phyloP scores from a whole-genome alignment of 2,797 vertebrate genomes.

The Rhabdomys pumilio region DNA sequence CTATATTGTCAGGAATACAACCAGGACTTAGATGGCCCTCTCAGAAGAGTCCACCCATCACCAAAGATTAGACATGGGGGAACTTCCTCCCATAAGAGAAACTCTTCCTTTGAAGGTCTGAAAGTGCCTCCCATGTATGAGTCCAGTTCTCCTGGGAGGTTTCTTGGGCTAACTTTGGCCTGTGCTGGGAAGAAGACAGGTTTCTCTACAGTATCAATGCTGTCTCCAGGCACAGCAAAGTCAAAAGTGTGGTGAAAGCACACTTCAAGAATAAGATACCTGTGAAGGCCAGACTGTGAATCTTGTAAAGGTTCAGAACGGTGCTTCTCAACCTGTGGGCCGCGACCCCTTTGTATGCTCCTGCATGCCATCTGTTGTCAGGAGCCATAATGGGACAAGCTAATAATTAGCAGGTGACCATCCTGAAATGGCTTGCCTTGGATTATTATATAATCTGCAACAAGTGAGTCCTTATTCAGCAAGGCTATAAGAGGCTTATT shows the following conservation, averaged over 20 bases:
- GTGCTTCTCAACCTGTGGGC: background rate
- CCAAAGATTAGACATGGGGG: background rate
- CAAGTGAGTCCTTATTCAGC: no score
- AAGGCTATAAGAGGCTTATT: no score
- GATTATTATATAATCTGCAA: no score
- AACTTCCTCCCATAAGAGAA: background rate
- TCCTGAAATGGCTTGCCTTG: no score
- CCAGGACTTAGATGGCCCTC: background rate
- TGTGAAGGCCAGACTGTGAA: background rate
- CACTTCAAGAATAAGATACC: background rate
- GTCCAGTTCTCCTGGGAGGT: background rate
- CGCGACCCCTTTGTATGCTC: background rate
- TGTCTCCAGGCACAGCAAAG: background rate
- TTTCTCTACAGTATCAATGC: background rate
- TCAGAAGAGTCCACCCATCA: background rate
- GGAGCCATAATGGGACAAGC: no score
- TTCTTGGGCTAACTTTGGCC: background rate
- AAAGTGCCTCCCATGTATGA: background rate
- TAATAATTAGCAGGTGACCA: no score
- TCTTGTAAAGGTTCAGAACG: background rate
- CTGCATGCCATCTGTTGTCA: no score
- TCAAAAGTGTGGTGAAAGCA: background rate
- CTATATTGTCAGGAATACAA: background rate
- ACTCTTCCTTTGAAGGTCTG: background rate
- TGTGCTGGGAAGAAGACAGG: background rate